Conservation (phyloP, 1,140 invertebrate species). For the Psilanteris sp. region DNA sequence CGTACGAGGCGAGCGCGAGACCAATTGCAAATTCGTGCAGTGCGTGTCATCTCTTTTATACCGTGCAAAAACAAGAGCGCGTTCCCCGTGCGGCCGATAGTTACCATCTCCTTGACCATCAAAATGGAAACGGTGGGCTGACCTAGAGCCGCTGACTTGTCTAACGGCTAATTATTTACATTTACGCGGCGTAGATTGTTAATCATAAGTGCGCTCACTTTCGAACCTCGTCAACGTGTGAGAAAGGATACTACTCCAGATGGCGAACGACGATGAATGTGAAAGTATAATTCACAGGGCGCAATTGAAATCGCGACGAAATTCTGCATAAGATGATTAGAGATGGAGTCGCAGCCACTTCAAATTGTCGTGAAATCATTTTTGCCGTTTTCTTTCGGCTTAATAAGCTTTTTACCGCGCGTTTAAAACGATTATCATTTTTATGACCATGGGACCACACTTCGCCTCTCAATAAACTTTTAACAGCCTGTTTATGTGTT, state of each 20-base stretch:
- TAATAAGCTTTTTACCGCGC: too few species aligned
- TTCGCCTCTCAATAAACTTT: too few species aligned
- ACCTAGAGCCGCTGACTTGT: slow-evolving; percentile 57
- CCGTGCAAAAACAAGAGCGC: slow-evolving; percentile 66
- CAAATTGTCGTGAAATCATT: background rate
- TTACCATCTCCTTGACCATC: slow-evolving; percentile 53
- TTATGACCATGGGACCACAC: too few species aligned
- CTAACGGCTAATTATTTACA: slow-evolving; percentile 54
- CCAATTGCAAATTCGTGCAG: slow-evolving; percentile 67
- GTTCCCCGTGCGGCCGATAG: slow-evolving; percentile 2
- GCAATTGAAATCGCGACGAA: slow-evolving; percentile 35
- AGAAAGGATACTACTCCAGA: slow-evolving; percentile 47
- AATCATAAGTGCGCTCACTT: slow-evolving; percentile 61
- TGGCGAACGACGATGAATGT: slow-evolving; percentile 41
- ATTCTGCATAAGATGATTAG: background rate
- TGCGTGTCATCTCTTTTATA: slow-evolving; percentile 71
- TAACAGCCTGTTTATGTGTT: too few species aligned
- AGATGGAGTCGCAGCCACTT: background rate
- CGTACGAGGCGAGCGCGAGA: slow-evolving; percentile 49
- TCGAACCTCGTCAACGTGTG: slow-evolving; percentile 49
- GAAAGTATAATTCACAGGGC: slow-evolving; percentile 43
- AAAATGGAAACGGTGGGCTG: slow-evolving; percentile 54
- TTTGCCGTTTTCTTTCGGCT: too few species aligned
- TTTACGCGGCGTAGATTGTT: slow-evolving; percentile 46
- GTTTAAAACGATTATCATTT: too few species aligned